These are phyloP conservation scores for Pilophorus perplexus DNA, from an alignment of 2,888 invertebrate species.

Conservation along the genomic window DNA sequence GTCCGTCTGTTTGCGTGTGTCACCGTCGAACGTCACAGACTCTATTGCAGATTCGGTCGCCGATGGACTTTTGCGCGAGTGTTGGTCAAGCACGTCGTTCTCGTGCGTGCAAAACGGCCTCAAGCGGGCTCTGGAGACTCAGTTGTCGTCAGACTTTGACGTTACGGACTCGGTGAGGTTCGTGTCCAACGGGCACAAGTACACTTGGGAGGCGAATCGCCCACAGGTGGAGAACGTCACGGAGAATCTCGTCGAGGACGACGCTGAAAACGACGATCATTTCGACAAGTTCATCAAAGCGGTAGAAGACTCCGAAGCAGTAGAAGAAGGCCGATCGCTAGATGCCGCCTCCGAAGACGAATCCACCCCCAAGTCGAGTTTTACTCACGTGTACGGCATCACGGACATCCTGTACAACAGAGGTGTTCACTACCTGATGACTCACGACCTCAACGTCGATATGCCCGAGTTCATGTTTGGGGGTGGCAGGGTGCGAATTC, in stretches of 20 bases:
- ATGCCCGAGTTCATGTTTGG: constrained; percentile 72
- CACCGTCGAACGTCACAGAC: constrained; percentile 7
- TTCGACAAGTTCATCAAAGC: constrained; percentile 47
- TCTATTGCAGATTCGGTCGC: constrained; percentile 8
- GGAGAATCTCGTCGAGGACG: constrained; percentile 47
- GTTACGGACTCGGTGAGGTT: constrained; percentile 65
- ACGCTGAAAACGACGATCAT: constrained; percentile 52
- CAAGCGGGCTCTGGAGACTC: constrained; percentile 50
- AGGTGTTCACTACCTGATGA: constrained; percentile 70
- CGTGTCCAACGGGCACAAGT: constrained; percentile 62
- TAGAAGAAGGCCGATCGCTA: constrained; percentile 30
- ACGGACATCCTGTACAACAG: constrained; percentile 69
- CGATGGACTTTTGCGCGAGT: constrained; percentile 68
- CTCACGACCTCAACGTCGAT: constrained; percentile 70
- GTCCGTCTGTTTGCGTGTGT: constrained; percentile 1
- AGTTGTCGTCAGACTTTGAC: constrained; percentile 59
- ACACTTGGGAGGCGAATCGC: constrained; percentile 58
- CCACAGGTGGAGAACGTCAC: constrained; percentile 50
- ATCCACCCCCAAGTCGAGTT: not conserved
- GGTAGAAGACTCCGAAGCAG: constrained; percentile 46
- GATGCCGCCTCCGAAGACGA: constrained; percentile 3
- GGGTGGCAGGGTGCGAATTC: constrained; percentile 69
- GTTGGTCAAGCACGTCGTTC: constrained; percentile 61
- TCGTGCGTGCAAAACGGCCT: constrained; percentile 76
- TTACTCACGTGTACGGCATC: constrained; percentile 65